Evolutionary conservation across 2,113 vertebrate genomes (phyloP).

Genomic region (Garra rufa): DNA sequence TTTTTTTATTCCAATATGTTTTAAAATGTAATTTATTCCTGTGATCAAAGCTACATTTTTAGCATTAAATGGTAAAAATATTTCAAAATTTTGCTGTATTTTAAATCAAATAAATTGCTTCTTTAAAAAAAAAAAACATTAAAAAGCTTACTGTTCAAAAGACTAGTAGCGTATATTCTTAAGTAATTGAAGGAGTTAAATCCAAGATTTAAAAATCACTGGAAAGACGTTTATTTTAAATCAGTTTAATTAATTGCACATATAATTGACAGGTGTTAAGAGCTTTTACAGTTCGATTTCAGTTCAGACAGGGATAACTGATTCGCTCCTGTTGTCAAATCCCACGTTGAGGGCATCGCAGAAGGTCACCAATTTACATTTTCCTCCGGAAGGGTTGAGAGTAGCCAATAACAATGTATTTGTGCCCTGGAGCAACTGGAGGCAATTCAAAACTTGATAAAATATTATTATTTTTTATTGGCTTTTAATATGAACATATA

Average conservation of each 20-base stretch:
- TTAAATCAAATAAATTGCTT: too few species aligned
- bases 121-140: too few species aligned
- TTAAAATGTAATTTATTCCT: too few species aligned
- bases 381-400: slow-evolving; percentile 22
- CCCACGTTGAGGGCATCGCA: slow-evolving; percentile 61
- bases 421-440: slow-evolving; percentile 73
- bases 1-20: too few species aligned
- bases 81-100: too few species aligned
- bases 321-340: slow-evolving; percentile 53
- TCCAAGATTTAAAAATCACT: slow-evolving; percentile 55
- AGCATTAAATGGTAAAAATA: too few species aligned
- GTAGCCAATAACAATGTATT: slow-evolving; percentile 46
- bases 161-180: too few species aligned
- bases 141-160: too few species aligned
- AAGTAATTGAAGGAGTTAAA: neutral
- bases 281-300: slow-evolving; percentile 73
- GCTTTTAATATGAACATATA: slow-evolving; percentile 84
- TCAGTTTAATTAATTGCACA: slow-evolving; percentile 82
- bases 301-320: slow-evolving; percentile 68
- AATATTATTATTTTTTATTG: slow-evolving; percentile 84
- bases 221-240: slow-evolving; percentile 72
- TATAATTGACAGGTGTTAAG: slow-evolving; percentile 79
- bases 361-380: slow-evolving; percentile 59
- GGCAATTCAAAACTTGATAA: slow-evolving; percentile 81
- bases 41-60: too few species aligned